Conservation (phyloP, 2,888 invertebrate genomes). For the Nomada ferruginata region DNA sequence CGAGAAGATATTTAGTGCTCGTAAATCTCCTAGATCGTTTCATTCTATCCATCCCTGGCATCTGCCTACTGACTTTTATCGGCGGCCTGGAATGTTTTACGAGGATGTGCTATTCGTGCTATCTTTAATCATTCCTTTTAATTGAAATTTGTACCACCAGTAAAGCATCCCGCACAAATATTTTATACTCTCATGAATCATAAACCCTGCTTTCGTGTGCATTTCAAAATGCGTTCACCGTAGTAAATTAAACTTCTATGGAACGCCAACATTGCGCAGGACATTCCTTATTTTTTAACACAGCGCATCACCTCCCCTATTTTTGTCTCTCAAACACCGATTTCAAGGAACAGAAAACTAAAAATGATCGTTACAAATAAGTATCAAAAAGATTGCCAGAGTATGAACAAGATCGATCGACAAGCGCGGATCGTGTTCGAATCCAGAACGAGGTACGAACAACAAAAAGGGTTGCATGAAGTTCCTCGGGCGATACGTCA, state of each 20-base stretch:
- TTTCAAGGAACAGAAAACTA: not conserved
- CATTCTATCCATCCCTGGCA: slow-evolving; percentile 58
- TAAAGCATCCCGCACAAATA: slow-evolving; percentile 19
- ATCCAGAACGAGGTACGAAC: slow-evolving; percentile 5
- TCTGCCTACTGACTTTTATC: slow-evolving; percentile 65
- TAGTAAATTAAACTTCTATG: too few relatives aligned
- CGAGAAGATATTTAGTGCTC: slow-evolving; percentile 66
- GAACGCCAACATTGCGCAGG: too few relatives aligned
- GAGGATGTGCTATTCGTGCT: slow-evolving; percentile 21
- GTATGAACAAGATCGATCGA: not conserved
- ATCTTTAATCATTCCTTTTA: slow-evolving; percentile 57
- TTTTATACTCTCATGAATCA: not conserved
- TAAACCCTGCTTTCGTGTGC: too few relatives aligned
- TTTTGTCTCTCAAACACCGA: too few relatives aligned
- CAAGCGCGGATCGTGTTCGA: not conserved
- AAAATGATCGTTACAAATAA: not conserved
- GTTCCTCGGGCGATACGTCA: slow-evolving; percentile 32
- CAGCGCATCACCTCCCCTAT: too few relatives aligned
- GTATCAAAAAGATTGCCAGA: not conserved
- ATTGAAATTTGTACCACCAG: slow-evolving; percentile 27
- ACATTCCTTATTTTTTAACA: too few relatives aligned
- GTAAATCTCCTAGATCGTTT: slow-evolving; percentile 69
- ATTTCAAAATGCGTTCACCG: too few relatives aligned
- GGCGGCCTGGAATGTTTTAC: slow-evolving; percentile 53
- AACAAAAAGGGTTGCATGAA: slow-evolving; percentile 31